Percentiles rank a stretch among this genome's conserved stretches.
These are phyloP conservation scores for Pocillopora meandrina DNA, from an alignment of 92 coral and sea anemone genomes.

Conservation along the genomic window DNA sequence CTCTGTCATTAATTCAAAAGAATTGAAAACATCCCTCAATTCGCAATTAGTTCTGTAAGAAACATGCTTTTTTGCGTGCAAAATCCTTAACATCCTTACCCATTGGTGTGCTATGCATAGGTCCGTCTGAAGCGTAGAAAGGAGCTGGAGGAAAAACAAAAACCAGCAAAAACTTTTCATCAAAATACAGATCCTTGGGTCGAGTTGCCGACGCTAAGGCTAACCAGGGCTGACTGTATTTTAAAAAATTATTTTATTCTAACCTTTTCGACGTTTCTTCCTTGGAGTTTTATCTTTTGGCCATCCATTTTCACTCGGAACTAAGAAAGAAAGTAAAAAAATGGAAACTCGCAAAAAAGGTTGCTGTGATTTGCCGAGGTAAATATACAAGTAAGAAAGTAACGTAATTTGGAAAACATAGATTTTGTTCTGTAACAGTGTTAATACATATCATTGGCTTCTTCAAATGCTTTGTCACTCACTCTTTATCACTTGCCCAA, in stretches of 20 bases:
- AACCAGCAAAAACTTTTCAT: neutral
- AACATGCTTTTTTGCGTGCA: too few species aligned
- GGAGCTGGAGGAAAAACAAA: conserved; percentile 65
- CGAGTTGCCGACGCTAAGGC: too few species aligned
- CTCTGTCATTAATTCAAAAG: too few species aligned
- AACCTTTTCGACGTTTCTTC: conserved; percentile 60
- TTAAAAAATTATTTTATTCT: neutral
- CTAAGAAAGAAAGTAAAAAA: conserved; percentile 13
- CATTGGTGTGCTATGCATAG: conserved; percentile 99
- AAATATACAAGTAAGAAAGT: neutral
- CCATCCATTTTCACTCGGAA: conserved; percentile 56
- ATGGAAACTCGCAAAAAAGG: neutral
- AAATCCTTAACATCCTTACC: conserved; percentile 55
- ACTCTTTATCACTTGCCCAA: too few species aligned
- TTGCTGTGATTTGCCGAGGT: neutral
- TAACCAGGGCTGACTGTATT: too few species aligned
- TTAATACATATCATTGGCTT: too few species aligned
- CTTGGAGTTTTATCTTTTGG: conserved; percentile 54
- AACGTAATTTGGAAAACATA: neutral
- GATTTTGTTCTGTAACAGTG: too few species aligned
- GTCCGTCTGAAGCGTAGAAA: conserved; percentile 98
- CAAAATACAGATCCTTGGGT: too few species aligned
- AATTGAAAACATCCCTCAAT: too few species aligned
- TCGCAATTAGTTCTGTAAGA: too few species aligned
- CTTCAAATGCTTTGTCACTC: too few species aligned